A percentile compares a stretch with the other conserved stretches of the same genome.
Conservation (phyloP, 2,797 vertebrate species). For the Xenentodon cancila region DNA sequence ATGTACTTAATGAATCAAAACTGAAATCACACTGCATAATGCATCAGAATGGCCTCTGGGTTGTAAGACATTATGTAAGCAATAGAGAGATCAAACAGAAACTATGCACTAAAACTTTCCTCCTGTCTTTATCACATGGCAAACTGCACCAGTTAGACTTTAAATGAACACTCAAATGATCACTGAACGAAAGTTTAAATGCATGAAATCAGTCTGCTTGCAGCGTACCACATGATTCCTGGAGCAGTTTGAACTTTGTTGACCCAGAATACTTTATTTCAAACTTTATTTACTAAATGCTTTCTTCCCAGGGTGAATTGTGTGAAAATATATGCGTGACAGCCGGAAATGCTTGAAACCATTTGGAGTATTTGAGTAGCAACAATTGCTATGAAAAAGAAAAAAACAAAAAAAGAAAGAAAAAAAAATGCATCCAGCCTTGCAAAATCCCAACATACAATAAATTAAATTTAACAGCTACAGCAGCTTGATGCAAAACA, state of each 20-base stretch:
- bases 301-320: too few relatives aligned
- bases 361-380: too few relatives aligned
- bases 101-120: neutral
- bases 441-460: too few relatives aligned
- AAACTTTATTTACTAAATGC: too few relatives aligned
- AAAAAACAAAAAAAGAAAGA: too few relatives aligned
- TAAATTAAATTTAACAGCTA: too few relatives aligned
- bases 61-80: neutral
- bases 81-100: conserved; percentile 12
- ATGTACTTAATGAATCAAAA: conserved; percentile 5
- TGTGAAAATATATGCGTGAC: too few relatives aligned
- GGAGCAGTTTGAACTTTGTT: neutral
- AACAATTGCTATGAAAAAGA: too few relatives aligned
- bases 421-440: too few relatives aligned
- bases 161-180: conserved; percentile 3
- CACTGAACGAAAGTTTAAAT: neutral
- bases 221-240: neutral
- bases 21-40: neutral
- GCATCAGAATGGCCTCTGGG: neutral
- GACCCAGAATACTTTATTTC: conserved; percentile 1
- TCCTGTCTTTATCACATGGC: conserved; percentile 2
- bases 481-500: too few relatives aligned
- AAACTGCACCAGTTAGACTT: conserved; percentile 1
- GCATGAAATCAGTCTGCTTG: neutral
- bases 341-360: too few relatives aligned